These are phyloP conservation scores for Ancistrus triradiatus DNA, from an alignment of 2,113 vertebrate species.

Conservation along the genomic window DNA sequence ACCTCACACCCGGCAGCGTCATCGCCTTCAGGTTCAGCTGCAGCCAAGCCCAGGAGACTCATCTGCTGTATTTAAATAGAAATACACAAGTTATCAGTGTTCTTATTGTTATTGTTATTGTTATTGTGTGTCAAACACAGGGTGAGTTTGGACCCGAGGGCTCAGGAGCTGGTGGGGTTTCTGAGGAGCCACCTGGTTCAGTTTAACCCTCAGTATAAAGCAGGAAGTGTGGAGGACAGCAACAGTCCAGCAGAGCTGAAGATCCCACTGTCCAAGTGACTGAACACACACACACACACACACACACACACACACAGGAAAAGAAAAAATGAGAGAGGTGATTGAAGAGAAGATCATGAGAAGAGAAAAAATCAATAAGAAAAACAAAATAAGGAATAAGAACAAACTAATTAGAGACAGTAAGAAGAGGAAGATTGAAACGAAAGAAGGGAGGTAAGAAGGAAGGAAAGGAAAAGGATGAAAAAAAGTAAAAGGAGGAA, in stretches of 20 bases:
- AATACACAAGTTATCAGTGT: background rate
- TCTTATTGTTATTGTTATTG: background rate
- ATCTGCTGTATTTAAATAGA: background rate
- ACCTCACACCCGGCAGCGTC: constrained; percentile 86
- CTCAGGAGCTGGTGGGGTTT: constrained; percentile 82
- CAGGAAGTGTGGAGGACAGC: constrained; percentile 79
- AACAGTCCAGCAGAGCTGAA: constrained; percentile 71
- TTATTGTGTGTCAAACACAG: constrained; percentile 67
- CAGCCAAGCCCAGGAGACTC: too few relatives aligned
- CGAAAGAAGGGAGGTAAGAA: too few relatives aligned
- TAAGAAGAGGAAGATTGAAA: too few relatives aligned
- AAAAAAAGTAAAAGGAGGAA: too few relatives aligned
- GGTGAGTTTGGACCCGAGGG: constrained; percentile 89
- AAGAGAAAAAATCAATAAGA: too few relatives aligned
- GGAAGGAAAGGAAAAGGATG: too few relatives aligned
- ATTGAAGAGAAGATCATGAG: too few relatives aligned
- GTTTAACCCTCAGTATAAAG: constrained; percentile 86
- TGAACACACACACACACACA: constrained; percentile 25
- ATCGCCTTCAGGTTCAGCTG: constrained; percentile 97
- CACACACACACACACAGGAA: background rate
- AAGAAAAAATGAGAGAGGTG: too few relatives aligned
- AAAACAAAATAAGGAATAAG: too few relatives aligned
- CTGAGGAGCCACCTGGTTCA: constrained; percentile 85
- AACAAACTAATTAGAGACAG: too few relatives aligned
- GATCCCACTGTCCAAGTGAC: constrained; percentile 72